phyloP scores from a whole-genome alignment of 1,140 invertebrate species.

The Pectinophora gossypiella region DNA sequence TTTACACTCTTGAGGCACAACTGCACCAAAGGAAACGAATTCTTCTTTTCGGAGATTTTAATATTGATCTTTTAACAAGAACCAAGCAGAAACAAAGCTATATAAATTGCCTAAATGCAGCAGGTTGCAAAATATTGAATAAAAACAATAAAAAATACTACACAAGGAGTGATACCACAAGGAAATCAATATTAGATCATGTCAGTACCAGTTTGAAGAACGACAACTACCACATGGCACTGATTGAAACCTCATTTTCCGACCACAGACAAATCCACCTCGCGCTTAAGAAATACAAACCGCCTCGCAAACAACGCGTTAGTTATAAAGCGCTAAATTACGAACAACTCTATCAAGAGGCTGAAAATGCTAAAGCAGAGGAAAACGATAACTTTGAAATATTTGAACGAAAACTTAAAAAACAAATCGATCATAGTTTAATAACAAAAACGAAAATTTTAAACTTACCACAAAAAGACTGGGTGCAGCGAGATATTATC shows the following conservation, averaged over 20 bases:
- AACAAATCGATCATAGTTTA: background rate
- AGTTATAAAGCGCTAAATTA: constrained; percentile 11
- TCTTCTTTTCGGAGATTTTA: constrained; percentile 4
- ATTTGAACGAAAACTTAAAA: background rate
- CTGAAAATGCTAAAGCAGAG: background rate
- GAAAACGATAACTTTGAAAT: background rate
- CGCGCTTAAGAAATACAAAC: constrained; percentile 5
- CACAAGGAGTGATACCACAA: background rate
- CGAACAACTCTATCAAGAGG: background rate
- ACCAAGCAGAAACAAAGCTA: background rate
- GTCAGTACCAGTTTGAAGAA: constrained; percentile 5
- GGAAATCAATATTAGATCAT: constrained; percentile 9
- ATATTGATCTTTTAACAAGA: background rate
- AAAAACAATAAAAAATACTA: constrained; percentile 2
- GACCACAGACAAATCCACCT: constrained; percentile 11
- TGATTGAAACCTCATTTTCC: constrained; percentile 8
- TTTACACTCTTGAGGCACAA: constrained; percentile 2
- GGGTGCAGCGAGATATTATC: constrained; percentile 2
- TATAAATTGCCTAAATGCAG: constrained; percentile 1
- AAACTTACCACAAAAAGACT: constrained; percentile 5
- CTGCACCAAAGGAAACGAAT: constrained; percentile 1
- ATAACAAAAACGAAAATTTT: constrained; percentile 6
- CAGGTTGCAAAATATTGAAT: constrained; percentile 6
- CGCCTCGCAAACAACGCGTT: background rate
- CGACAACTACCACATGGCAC: constrained; percentile 5